Conservation (phyloP, 2,888 invertebrate genomes). For the Heliconius aoede region DNA sequence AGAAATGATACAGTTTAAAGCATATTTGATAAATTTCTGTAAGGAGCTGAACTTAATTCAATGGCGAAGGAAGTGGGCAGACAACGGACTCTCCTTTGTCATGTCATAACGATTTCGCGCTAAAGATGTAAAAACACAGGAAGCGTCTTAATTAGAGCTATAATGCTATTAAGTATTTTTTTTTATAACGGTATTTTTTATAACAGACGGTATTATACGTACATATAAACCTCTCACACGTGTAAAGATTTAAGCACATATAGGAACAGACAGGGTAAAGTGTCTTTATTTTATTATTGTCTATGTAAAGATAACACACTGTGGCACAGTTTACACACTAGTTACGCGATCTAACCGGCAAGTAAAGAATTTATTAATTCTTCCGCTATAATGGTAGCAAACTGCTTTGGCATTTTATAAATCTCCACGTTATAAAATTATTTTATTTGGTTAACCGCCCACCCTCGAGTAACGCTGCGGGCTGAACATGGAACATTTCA, state of each 20-base stretch:
- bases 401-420: not conserved
- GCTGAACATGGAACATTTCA: slow-evolving; percentile 51
- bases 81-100: slow-evolving; percentile 15
- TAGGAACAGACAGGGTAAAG: no score
- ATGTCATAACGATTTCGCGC: slow-evolving; percentile 19
- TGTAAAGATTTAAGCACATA: no score
- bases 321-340: no score
- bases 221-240: no score
- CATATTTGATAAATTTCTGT: slow-evolving; percentile 11
- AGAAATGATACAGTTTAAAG: slow-evolving; percentile 4
- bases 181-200: not conserved
- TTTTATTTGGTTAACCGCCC: not conserved
- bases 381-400: no score
- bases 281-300: no score
- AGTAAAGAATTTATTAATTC: no score
- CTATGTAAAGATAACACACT: no score
- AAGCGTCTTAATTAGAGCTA: not conserved
- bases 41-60: slow-evolving; percentile 15
- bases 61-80: slow-evolving; percentile 1
- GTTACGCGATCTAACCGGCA: no score
- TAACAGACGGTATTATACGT: no score
- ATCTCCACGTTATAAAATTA: not conserved
- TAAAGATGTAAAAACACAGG: slow-evolving; percentile 3
- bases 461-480: slow-evolving; percentile 35
- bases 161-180: not conserved